phyloP scores from a whole-genome alignment of 2,113 vertebrate genomes.

The Istiophorus platypterus region DNA sequence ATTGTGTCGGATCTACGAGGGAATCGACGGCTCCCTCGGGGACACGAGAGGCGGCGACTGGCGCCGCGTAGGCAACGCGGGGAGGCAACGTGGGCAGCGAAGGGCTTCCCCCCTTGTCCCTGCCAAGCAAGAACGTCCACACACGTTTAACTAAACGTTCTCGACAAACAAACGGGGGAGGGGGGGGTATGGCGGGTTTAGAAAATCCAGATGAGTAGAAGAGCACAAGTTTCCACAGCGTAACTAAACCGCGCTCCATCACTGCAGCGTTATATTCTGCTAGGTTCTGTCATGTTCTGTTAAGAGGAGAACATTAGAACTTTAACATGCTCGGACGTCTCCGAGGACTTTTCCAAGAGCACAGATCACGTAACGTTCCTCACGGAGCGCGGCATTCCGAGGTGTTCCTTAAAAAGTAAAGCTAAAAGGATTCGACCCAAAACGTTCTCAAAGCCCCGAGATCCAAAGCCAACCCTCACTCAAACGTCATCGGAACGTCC shows the following conservation, averaged over 20 bases:
- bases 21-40: slow-evolving; percentile 10
- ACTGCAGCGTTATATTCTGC: neutral
- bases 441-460: too few species aligned
- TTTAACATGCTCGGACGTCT: neutral
- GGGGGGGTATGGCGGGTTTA: neutral
- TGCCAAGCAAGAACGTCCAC: neutral
- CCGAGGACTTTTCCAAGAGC: neutral
- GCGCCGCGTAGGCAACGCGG: neutral
- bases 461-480: too few species aligned
- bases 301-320: neutral
- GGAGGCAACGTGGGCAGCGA: neutral
- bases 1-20: neutral
- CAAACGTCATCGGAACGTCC: neutral
- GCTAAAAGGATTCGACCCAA: neutral
- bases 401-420: too few species aligned
- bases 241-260: neutral
- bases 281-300: neutral
- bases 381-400: too few species aligned
- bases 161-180: neutral
- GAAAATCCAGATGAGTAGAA: too few species aligned
- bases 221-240: neutral
- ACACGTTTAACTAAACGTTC: neutral
- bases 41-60: neutral
- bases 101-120: slow-evolving; percentile 24
- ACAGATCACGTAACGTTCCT: neutral